Percentiles rank a stretch among this genome's conserved stretches.
phyloP scores from a whole-genome alignment of 2,113 vertebrate genomes.

The Rhea americana region DNA sequence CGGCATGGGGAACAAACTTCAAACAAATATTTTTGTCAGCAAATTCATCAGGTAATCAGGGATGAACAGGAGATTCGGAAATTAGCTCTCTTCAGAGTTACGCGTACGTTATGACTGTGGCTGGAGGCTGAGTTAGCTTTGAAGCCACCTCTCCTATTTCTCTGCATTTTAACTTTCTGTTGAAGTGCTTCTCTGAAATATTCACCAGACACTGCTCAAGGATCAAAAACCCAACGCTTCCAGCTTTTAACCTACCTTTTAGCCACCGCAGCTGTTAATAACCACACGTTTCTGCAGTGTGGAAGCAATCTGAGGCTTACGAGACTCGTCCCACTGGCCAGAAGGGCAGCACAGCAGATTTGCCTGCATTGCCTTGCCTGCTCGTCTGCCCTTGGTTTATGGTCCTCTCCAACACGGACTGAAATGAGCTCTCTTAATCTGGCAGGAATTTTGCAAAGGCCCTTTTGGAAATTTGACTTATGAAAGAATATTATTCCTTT shows the following conservation, averaged over 20 bases:
- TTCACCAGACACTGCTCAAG: fast-evolving
- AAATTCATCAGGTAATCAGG: neutral
- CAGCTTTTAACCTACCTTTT: neutral
- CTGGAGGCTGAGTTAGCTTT: neutral
- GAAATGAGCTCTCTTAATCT: constrained; percentile 16
- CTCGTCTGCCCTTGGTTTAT: neutral
- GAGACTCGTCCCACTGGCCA: neutral
- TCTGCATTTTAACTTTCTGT: neutral
- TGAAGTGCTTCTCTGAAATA: neutral
- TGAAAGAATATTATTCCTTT: constrained; percentile 7
- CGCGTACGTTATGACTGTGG: neutral
- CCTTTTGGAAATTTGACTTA: constrained; percentile 27
- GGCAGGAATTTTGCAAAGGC: neutral
- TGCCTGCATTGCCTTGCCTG: neutral
- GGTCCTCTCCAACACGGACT: neutral
- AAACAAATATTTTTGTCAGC: neutral
- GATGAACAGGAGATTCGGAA: neutral
- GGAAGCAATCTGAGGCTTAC: neutral
- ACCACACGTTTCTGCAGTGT: neutral
- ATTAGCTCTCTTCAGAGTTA: neutral
- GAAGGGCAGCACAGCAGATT: fast-evolving
- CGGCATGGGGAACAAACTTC: neutral
- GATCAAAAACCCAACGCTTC: neutral
- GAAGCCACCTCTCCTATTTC: neutral
- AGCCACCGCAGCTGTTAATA: neutral